Evolutionary conservation across 2,888 invertebrate species (phyloP).

Genomic region (Hydroisotoma schaefferi): DNA sequence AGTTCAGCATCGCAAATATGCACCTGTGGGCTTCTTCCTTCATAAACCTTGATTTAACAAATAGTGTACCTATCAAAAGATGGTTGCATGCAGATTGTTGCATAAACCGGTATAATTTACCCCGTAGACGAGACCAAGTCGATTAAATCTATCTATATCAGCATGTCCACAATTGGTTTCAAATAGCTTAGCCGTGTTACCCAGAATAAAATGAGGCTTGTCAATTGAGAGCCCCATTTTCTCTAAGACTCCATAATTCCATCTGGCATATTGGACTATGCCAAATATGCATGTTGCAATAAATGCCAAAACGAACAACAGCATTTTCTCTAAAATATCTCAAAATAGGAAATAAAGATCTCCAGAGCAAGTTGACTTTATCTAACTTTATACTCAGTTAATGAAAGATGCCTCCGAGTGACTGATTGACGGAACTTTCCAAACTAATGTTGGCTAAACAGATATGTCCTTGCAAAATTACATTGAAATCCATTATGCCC

Average conservation of each 20-base stretch:
- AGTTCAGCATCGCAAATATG: slow-evolving; percentile 33
- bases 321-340: background rate
- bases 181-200: slow-evolving; percentile 32
- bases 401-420: no score
- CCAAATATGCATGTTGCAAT: background rate
- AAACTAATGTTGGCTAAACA: no score
- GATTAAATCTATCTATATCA: slow-evolving; percentile 36
- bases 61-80: background rate
- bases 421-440: no score
- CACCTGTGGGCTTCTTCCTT: slow-evolving; percentile 32
- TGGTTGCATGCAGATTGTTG: background rate
- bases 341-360: no score
- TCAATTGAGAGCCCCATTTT: slow-evolving; percentile 36
- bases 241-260: slow-evolving; percentile 26
- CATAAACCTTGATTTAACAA: slow-evolving; percentile 28
- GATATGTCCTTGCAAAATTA: no score
- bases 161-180: slow-evolving; percentile 17
- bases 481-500: no score
- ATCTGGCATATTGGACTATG: slow-evolving; percentile 21
- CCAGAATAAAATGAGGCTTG: slow-evolving; percentile 34
- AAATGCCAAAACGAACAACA: background rate
- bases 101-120: slow-evolving; percentile 20
- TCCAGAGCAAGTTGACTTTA: no score
- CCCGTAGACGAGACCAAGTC: slow-evolving; percentile 42
- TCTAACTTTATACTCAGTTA: no score